These are phyloP conservation scores for Malacoraja senta DNA, from an alignment of 2,797 vertebrate species.

Conservation along the genomic window DNA sequence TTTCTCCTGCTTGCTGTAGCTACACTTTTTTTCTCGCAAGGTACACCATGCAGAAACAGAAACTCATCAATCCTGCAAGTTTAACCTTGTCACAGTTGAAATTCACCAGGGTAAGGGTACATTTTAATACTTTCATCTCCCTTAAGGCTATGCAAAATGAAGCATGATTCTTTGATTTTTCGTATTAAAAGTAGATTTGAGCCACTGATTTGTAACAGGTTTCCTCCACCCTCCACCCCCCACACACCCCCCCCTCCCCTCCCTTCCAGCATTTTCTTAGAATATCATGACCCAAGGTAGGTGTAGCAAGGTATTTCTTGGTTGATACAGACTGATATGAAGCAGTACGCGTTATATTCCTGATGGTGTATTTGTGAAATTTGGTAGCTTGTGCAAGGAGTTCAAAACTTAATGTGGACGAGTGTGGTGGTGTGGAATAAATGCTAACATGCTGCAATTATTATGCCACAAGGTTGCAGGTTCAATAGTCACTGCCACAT, in stretches of 20 bases:
- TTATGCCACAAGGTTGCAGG: background rate
- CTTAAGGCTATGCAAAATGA: constrained; percentile 57
- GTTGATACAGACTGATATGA: constrained; percentile 33
- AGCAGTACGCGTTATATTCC: background rate
- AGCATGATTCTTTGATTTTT: constrained; percentile 46
- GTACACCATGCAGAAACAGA: constrained; percentile 48
- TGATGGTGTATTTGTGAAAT: background rate
- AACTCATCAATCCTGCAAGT: constrained; percentile 58
- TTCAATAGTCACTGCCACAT: background rate
- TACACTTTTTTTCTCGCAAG: constrained; percentile 43
- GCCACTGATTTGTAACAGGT: constrained; percentile 40
- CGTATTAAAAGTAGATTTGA: constrained; percentile 42
- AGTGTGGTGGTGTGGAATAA: background rate
- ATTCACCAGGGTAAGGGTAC: constrained; percentile 50
- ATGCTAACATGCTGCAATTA: background rate
- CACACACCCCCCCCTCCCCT: too few species aligned
- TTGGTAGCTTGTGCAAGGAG: background rate
- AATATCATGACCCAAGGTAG: constrained; percentile 32
- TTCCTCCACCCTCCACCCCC: background rate
- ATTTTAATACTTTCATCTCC: constrained; percentile 52
- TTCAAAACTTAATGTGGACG: constrained; percentile 3
- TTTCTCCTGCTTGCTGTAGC: constrained; percentile 40
- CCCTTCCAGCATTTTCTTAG: constrained; percentile 52
- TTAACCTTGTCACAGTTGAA: constrained; percentile 55
- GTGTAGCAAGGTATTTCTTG: constrained; percentile 21